Percentiles rank a stretch among this genome's conserved stretches.
These are phyloP conservation scores for Mesitornis unicolor DNA, from an alignment of 2,113 vertebrate species.

Conservation along the genomic window DNA sequence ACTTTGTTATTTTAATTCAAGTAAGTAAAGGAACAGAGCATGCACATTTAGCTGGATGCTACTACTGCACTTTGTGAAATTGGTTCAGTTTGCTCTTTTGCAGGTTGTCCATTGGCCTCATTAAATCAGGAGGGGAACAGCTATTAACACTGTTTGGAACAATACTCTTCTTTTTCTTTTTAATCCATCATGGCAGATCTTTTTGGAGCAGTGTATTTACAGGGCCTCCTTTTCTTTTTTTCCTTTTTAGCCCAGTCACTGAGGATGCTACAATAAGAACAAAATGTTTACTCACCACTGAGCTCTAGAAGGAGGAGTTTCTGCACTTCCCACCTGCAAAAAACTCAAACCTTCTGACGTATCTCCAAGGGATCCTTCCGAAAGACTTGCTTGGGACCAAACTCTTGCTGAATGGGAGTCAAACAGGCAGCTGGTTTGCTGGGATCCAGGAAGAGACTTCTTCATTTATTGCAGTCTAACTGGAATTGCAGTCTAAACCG, in stretches of 20 bases:
- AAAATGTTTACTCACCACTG: constrained; percentile 91
- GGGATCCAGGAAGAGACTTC: constrained; percentile 10
- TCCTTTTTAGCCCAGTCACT: constrained; percentile 36
- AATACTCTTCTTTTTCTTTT: neutral
- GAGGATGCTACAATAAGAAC: constrained; percentile 70
- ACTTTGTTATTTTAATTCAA: neutral
- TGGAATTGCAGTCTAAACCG: neutral
- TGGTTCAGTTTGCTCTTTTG: neutral
- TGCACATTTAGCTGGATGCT: neutral
- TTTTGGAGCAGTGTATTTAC: neutral
- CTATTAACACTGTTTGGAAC: neutral
- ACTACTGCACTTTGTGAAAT: neutral
- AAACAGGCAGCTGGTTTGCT: neutral
- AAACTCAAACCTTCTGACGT: neutral
- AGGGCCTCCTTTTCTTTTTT: neutral
- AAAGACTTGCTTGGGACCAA: constrained; percentile 7
- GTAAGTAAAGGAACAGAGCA: neutral
- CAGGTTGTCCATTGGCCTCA: neutral
- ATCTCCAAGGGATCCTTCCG: neutral
- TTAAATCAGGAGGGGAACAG: neutral
- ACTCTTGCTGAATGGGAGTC: neutral
- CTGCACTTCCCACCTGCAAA: neutral
- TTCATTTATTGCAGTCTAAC: neutral
- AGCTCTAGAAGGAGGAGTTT: constrained; percentile 78
- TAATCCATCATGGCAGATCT: neutral